Percentiles rank a stretch among this genome's conserved stretches.
phyloP scores from a whole-genome alignment of 2,113 vertebrate genomes.

The Rhizomys pruinosus region DNA sequence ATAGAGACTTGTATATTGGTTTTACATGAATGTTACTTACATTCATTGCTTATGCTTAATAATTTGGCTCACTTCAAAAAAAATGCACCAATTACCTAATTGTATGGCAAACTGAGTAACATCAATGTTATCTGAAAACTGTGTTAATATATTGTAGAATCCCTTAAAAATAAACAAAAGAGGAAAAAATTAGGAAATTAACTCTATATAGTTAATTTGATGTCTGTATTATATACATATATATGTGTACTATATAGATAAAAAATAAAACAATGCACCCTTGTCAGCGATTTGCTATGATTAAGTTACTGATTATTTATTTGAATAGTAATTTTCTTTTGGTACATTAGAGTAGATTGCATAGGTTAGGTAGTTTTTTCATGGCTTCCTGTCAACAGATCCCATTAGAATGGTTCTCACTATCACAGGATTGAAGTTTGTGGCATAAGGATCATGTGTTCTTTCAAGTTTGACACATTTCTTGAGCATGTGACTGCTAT shows the following conservation, averaged over 20 bases:
- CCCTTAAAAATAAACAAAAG: no score
- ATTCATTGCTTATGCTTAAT: no score
- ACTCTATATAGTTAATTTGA: no score
- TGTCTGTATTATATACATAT: no score
- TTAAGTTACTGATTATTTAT: neutral
- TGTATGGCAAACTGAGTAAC: no score
- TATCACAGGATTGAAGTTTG: neutral
- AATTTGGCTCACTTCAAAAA: no score
- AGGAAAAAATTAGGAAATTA: no score
- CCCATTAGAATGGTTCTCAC: neutral
- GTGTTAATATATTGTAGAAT: no score
- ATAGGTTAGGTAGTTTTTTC: slow-evolving; percentile 16
- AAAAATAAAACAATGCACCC: neutral
- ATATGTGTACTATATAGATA: neutral
- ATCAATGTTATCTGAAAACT: no score
- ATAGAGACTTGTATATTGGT: no score
- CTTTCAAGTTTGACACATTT: neutral
- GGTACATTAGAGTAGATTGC: neutral
- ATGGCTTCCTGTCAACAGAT: neutral
- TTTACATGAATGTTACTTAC: no score
- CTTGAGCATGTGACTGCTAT: neutral
- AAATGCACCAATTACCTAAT: no score
- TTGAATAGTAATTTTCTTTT: neutral
- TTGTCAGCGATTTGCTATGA: neutral
- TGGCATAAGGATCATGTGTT: neutral